These are phyloP conservation scores for Lutraria rhynchaena DNA, from an alignment of 1,140 invertebrate genomes.

Conservation along the genomic window DNA sequence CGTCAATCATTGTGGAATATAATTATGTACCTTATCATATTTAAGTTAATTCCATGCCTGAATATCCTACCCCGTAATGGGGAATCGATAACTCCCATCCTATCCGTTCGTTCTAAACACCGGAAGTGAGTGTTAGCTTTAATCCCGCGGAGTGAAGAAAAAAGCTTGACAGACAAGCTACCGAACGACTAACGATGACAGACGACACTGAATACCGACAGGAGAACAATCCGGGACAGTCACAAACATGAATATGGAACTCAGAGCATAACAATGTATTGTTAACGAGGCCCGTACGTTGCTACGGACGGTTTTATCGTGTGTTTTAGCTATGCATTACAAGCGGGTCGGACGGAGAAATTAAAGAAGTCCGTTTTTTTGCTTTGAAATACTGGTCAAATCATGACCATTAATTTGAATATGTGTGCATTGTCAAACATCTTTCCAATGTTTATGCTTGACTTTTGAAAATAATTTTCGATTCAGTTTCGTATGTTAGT, in stretches of 20 bases:
- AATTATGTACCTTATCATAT: slow-evolving; percentile 7
- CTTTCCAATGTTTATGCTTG: too few relatives aligned
- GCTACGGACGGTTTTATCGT: neutral
- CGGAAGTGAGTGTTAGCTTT: slow-evolving; percentile 8
- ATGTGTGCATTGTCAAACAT: too few relatives aligned
- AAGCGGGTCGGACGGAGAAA: too few relatives aligned
- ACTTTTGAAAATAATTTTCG: too few relatives aligned
- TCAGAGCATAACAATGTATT: neutral
- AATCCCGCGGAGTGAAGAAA: slow-evolving; percentile 7
- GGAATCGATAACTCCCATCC: neutral
- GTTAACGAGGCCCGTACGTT: neutral
- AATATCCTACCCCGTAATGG: neutral
- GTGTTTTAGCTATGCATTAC: too few relatives aligned
- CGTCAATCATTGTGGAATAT: neutral
- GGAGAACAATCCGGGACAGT: neutral
- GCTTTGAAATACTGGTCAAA: too few relatives aligned
- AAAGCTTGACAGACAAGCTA: neutral
- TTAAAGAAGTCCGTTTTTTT: too few relatives aligned
- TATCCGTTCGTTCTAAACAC: neutral
- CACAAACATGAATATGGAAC: slow-evolving; percentile 2
- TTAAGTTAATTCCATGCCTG: slow-evolving; percentile 7
- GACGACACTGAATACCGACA: slow-evolving; percentile 22
- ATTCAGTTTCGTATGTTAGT: too few relatives aligned
- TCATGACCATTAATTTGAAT: too few relatives aligned
- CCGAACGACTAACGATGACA: slow-evolving; percentile 5